These are phyloP conservation scores for Tigriopus japonicus DNA, from an alignment of 1,140 invertebrate species.

Conservation along the genomic window DNA sequence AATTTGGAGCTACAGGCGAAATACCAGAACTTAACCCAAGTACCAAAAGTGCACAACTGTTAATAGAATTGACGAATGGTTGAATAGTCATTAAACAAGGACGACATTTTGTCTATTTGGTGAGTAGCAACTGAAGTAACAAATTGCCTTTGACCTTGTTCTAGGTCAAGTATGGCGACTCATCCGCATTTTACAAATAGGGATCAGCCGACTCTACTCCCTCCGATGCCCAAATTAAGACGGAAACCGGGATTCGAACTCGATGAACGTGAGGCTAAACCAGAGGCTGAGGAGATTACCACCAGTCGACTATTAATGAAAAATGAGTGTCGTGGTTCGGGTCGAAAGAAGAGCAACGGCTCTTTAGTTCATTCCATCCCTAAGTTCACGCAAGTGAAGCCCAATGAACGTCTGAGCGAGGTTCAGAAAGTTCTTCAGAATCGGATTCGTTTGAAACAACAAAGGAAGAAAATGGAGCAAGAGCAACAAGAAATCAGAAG, in stretches of 20 bases:
- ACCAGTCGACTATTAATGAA: neutral
- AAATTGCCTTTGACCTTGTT: too few relatives aligned
- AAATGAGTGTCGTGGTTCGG: neutral
- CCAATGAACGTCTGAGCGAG: neutral
- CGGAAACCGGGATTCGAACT: neutral
- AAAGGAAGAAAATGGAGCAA: neutral
- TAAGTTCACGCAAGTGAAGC: neutral
- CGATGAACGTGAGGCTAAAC: neutral
- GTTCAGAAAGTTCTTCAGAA: neutral
- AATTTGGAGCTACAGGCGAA: too few relatives aligned
- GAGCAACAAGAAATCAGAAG: too few relatives aligned
- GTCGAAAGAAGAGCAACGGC: neutral
- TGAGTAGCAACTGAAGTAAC: too few relatives aligned
- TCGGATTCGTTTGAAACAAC: neutral
- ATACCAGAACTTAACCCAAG: too few relatives aligned
- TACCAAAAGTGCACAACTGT: too few relatives aligned
- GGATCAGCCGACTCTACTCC: neutral
- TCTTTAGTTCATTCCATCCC: neutral
- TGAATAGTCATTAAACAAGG: too few relatives aligned
- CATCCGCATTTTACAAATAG: too few relatives aligned
- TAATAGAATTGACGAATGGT: too few relatives aligned
- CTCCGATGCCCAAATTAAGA: neutral
- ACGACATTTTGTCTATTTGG: too few relatives aligned
- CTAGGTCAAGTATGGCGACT: too few relatives aligned
- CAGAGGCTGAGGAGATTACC: neutral